These are phyloP conservation scores for Scolopax bukidnonensis DNA, from an alignment of 2,797 vertebrate genomes.

Conservation along the genomic window DNA sequence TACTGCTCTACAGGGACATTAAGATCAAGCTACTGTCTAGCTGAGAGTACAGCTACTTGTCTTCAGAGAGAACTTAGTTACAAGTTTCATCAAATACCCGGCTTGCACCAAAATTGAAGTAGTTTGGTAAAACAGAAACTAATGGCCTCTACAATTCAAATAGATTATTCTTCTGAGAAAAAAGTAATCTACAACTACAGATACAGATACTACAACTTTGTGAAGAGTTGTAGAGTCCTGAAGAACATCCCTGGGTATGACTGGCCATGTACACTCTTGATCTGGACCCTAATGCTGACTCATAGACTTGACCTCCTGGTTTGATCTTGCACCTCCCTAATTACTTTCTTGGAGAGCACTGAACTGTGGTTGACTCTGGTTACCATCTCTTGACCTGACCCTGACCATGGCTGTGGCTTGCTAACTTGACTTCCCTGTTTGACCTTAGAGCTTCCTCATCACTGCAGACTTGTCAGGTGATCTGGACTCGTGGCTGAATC, in stretches of 20 bases:
- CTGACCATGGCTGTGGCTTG: neutral
- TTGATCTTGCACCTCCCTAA: neutral
- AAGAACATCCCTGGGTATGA: neutral
- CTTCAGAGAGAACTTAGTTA: neutral
- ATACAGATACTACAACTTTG: neutral
- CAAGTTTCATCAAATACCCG: neutral
- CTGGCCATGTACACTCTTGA: rapidly evolving
- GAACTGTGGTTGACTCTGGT: neutral
- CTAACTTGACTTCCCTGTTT: neutral
- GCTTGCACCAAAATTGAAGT: neutral
- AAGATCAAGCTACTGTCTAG: neutral
- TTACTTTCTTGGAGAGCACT: neutral
- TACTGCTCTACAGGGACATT: neutral
- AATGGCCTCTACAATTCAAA: neutral
- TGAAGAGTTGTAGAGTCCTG: neutral
- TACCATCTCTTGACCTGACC: neutral
- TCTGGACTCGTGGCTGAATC: neutral
- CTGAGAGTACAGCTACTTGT: neutral
- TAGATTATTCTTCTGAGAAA: neutral
- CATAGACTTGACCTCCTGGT: neutral
- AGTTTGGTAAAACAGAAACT: neutral
- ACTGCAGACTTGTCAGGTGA: neutral
- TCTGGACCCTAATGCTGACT: neutral
- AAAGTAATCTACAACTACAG: neutral
- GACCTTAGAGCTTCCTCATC: neutral